phyloP scores from a whole-genome alignment of 2,888 invertebrate genomes.

The Lasioglossum calceatum region DNA sequence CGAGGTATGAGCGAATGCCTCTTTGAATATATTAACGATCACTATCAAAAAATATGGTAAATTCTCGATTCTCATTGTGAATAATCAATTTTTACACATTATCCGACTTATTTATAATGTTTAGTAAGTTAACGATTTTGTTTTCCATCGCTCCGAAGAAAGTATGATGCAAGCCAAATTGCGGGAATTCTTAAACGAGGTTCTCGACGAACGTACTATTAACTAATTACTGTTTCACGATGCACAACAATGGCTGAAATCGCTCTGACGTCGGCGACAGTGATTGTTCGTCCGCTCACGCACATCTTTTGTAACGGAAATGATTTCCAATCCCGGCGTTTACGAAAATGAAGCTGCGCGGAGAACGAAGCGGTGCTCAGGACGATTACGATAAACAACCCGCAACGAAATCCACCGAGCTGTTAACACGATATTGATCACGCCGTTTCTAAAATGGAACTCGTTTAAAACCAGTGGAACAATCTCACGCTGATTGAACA shows the following conservation, averaged over 20 bases:
- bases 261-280: constrained; percentile 14
- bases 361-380: background rate
- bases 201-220: background rate
- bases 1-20: too few species aligned
- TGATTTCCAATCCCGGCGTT: constrained; percentile 5
- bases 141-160: background rate
- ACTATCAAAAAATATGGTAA: background rate
- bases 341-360: background rate
- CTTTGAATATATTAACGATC: background rate
- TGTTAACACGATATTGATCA: background rate
- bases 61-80: background rate
- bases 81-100: background rate
- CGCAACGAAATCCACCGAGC: background rate
- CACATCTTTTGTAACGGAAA: constrained; percentile 34
- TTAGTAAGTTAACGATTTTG: background rate
- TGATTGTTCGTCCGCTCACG: constrained; percentile 45
- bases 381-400: background rate
- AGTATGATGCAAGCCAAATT: background rate
- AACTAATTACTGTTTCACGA: background rate
- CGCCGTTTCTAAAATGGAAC: background rate
- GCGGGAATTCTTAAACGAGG: background rate
- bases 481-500: background rate
- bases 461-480: background rate
- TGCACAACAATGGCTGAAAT: background rate
- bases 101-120: background rate